A percentile compares a stretch with the other conserved stretches of the same genome.
Conservation (phyloP, 2,888 invertebrate genomes). For the Xylocampa areola region DNA sequence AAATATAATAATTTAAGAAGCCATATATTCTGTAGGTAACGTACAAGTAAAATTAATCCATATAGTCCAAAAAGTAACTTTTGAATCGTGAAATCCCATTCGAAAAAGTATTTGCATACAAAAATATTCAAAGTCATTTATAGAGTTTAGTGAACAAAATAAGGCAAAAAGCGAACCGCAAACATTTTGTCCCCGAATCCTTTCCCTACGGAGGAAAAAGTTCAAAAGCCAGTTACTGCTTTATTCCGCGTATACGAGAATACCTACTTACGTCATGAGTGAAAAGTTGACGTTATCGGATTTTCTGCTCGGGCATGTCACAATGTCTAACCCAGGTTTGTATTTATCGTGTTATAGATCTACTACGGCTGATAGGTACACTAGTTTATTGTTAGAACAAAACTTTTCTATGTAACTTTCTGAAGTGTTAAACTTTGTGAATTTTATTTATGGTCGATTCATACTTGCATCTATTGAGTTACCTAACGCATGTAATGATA, state of each 20-base stretch:
- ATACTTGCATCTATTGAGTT: background rate
- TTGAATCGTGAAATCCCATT: constrained; percentile 13
- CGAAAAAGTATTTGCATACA: constrained; percentile 33
- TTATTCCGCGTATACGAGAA: constrained; percentile 47
- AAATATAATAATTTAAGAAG: constrained; percentile 24
- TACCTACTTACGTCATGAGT: constrained; percentile 55
- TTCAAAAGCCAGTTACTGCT: constrained; percentile 61
- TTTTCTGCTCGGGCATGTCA: constrained; percentile 54
- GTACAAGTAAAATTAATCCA: constrained; percentile 11
- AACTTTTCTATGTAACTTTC: background rate
- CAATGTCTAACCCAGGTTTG: constrained; percentile 31
- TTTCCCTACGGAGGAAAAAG: constrained; percentile 60
- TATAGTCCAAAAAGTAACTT: background rate
- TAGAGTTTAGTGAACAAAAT: constrained; percentile 56
- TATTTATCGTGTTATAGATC: constrained; percentile 45
- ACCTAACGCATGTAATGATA: constrained; percentile 13
- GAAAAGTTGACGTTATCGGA: constrained; percentile 63
- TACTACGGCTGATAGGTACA: constrained; percentile 11
- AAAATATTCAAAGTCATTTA: constrained; percentile 52
- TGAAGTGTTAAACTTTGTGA: background rate
- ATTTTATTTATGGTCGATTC: background rate
- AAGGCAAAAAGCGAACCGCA: constrained; percentile 59
- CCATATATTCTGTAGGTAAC: constrained; percentile 20
- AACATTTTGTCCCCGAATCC: constrained; percentile 61
- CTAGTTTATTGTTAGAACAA: constrained; percentile 18